A percentile compares a stretch with the other conserved stretches of the same genome.
Evolutionary conservation across 2,888 invertebrate species (phyloP).

Genomic region (Mesoligia furuncula): DNA sequence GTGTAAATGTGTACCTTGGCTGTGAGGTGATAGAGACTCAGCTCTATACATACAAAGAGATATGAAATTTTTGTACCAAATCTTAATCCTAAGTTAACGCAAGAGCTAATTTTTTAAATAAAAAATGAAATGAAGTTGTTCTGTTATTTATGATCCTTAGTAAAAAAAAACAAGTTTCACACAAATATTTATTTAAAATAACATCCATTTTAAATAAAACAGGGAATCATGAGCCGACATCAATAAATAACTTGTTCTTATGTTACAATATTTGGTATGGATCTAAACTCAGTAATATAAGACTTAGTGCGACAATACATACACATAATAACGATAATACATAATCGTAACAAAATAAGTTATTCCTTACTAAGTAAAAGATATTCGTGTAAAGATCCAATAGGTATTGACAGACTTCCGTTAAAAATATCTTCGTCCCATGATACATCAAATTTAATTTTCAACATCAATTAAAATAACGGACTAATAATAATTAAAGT

Average conservation of each 20-base stretch:
- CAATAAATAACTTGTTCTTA: conserved; percentile 58
- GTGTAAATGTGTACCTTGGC: conserved; percentile 77
- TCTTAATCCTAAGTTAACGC: conserved; percentile 70
- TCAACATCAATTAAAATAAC: conserved; percentile 41
- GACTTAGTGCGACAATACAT: conserved; percentile 37
- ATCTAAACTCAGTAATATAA: conserved; percentile 40
- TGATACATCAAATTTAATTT: conserved; percentile 9
- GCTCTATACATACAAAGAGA: conserved; percentile 70
- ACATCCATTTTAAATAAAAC: conserved; percentile 64
- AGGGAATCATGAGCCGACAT: conserved; percentile 59
- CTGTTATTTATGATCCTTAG: conserved; percentile 34
- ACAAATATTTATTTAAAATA: conserved; percentile 70
- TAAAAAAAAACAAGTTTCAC: conserved; percentile 74
- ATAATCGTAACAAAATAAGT: conserved; percentile 41
- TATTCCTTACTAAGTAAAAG: conserved; percentile 30
- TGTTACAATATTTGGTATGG: conserved; percentile 44
- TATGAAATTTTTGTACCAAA: conserved; percentile 78
- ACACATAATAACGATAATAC: conserved; percentile 21
- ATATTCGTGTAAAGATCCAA: conserved; percentile 27
- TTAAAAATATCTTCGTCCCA: conserved; percentile 22
- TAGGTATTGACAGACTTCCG: conserved; percentile 13
- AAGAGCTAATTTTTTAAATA: conserved; percentile 74
- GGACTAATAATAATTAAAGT: conserved; percentile 60
- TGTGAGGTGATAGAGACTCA: conserved; percentile 81
- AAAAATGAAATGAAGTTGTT: conserved; percentile 60